Percentiles rank a stretch among this genome's conserved stretches.
Evolutionary conservation across 2,888 invertebrate genomes (phyloP).

Genomic region (Erpobdella octoculata): DNA sequence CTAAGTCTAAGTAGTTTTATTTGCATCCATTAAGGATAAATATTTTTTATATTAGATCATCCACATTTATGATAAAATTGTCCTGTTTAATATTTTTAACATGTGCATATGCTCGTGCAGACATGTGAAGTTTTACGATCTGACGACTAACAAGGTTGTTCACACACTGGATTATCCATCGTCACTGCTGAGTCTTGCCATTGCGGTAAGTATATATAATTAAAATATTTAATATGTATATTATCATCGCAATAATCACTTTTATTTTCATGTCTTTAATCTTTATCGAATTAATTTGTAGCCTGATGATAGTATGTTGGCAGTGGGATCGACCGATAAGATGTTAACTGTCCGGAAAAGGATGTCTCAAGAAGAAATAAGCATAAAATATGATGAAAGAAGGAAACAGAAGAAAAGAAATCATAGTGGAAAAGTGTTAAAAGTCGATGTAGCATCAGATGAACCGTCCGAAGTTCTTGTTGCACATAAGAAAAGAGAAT

Average conservation of each 20-base stretch:
- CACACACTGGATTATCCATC: constrained; percentile 84
- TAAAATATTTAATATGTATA: background rate
- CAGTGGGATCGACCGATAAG: constrained; percentile 86
- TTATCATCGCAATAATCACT: background rate
- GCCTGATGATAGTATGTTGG: constrained; percentile 71
- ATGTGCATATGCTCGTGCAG: too few relatives aligned
- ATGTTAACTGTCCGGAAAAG: constrained; percentile 66
- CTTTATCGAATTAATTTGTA: constrained; percentile 43
- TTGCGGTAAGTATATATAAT: constrained; percentile 55
- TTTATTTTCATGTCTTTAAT: background rate
- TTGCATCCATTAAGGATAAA: background rate
- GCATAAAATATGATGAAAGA: background rate
- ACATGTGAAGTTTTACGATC: constrained; percentile 85
- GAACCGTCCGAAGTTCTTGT: background rate
- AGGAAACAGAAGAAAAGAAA: constrained; percentile 25
- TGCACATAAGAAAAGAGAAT: constrained; percentile 11
- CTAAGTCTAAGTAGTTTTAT: too few relatives aligned
- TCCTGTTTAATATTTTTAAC: too few relatives aligned
- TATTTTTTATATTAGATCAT: background rate
- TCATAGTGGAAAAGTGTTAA: background rate
- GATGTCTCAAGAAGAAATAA: constrained; percentile 10
- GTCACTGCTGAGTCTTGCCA: constrained; percentile 75
- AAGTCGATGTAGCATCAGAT: background rate
- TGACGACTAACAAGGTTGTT: constrained; percentile 73
- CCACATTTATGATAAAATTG: too few relatives aligned